A percentile compares a stretch with the other conserved stretches of the same genome.
phyloP scores from a whole-genome alignment of 2,113 vertebrate species.

The Chamaea fasciata region DNA sequence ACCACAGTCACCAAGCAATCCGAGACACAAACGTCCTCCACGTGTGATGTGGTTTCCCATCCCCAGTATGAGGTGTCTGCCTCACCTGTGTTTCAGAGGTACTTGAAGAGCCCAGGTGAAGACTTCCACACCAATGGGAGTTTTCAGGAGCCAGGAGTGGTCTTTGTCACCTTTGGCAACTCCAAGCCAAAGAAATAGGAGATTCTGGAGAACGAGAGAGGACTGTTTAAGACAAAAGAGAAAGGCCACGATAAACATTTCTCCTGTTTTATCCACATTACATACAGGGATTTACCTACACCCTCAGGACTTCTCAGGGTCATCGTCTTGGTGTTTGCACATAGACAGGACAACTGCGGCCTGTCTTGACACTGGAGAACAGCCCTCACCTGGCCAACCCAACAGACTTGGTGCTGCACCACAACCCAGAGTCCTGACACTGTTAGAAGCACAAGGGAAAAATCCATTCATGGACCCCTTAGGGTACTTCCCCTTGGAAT shows the following conservation, averaged over 20 bases:
- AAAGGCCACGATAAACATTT: not conserved
- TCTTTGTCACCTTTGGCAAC: conserved; percentile 78
- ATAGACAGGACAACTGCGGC: not conserved
- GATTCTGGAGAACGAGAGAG: not conserved
- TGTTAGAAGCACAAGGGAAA: conserved; percentile 33
- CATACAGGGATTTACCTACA: not conserved
- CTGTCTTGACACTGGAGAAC: not conserved
- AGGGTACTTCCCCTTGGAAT: not conserved
- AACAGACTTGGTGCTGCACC: not conserved
- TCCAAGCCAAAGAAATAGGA: conserved; percentile 36
- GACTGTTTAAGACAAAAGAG: not conserved
- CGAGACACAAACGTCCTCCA: conserved; percentile 61
- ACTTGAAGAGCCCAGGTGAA: conserved; percentile 52
- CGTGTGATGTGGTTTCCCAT: conserved; percentile 26
- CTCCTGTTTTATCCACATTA: not conserved
- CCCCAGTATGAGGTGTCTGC: conserved; percentile 55
- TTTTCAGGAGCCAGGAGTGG: conserved; percentile 69
- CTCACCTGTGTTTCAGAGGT: conserved; percentile 70
- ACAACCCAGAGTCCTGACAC: not conserved
- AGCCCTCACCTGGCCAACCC: not conserved
- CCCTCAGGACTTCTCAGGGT: conserved; percentile 19
- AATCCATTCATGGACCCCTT: conserved; percentile 21
- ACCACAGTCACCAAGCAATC: conserved; percentile 76
- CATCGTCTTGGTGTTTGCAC: not conserved
- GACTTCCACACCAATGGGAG: conserved; percentile 36